phyloP scores from a whole-genome alignment of 2,113 vertebrate genomes.

The Epinephelus moara region DNA sequence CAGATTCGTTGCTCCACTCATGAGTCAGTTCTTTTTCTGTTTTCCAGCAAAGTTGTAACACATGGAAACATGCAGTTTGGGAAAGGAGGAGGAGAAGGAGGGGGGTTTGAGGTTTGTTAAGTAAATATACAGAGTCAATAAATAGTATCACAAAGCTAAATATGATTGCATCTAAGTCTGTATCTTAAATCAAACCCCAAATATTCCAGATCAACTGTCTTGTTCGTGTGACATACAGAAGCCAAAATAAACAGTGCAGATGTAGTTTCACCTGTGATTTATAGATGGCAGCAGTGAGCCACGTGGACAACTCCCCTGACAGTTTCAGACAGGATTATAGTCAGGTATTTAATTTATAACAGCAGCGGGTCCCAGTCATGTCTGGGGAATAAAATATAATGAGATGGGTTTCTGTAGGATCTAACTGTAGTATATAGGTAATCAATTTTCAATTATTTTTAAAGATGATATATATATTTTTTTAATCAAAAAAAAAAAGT shows the following conservation, averaged over 20 bases:
- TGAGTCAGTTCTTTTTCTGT: constrained; percentile 76
- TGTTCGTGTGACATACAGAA: constrained; percentile 1
- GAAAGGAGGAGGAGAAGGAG: constrained; percentile 14
- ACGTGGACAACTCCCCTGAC: constrained; percentile 44
- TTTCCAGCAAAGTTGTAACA: constrained; percentile 70
- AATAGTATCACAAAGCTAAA: constrained; percentile 68
- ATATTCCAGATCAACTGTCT: constrained; percentile 55
- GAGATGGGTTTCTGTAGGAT: background rate
- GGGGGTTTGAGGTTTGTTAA: constrained; percentile 62
- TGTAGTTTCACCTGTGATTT: constrained; percentile 66
- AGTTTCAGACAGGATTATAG: background rate
- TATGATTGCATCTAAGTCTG: constrained; percentile 55
- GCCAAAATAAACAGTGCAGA: constrained; percentile 30
- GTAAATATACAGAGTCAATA: constrained; percentile 66
- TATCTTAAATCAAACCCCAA: constrained; percentile 62
- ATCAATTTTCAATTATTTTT: background rate
- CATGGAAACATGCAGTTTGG: constrained; percentile 69
- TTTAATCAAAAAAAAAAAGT: too few species aligned
- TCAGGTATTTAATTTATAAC: background rate
- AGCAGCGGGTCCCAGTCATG: background rate
- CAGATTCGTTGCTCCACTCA: constrained; percentile 69
- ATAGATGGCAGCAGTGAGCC: constrained; percentile 94
- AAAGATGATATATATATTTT: too few species aligned
- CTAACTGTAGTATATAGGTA: background rate
- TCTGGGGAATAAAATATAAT: background rate